A percentile compares a stretch with the other conserved stretches of the same genome.
Evolutionary conservation across 1,140 invertebrate species (phyloP).

Genomic region (Caenorhabditis inopinata): DNA sequence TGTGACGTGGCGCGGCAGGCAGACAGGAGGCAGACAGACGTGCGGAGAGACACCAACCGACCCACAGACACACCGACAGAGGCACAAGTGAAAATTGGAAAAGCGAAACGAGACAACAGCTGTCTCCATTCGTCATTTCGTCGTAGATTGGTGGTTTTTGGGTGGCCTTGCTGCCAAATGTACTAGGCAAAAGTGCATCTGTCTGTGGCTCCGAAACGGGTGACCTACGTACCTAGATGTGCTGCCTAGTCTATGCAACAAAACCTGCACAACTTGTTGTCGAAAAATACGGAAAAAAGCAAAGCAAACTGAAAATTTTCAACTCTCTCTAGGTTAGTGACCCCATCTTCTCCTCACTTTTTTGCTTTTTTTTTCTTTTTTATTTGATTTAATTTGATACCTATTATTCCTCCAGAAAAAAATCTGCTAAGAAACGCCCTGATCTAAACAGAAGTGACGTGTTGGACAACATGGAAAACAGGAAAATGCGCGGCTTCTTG

Average conservation of each 20-base stretch:
- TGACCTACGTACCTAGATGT: conserved; percentile 22
- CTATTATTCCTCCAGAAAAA: too few species aligned
- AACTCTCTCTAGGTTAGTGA: too few species aligned
- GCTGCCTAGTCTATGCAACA: not conserved
- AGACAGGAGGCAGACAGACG: not conserved
- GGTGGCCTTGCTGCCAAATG: not conserved
- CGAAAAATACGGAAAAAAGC: not conserved
- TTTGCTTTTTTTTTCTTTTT: too few species aligned
- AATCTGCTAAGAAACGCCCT: not conserved
- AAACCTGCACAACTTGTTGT: not conserved
- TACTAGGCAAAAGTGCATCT: conserved; percentile 6
- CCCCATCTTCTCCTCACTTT: too few species aligned
- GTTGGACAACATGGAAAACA: not conserved
- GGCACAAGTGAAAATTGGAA: too few species aligned
- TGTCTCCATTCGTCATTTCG: not conserved
- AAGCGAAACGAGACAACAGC: not conserved
- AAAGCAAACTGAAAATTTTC: not conserved
- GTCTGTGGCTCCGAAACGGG: not conserved
- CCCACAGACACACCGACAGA: not conserved
- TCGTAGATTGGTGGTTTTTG: not conserved
- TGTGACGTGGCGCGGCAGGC: not conserved
- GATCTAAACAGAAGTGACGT: not conserved
- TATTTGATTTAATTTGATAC: too few species aligned
- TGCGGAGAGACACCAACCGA: too few species aligned
- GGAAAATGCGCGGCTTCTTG: not conserved